These are phyloP conservation scores for Tholera decimalis DNA, from an alignment of 2,888 invertebrate species.

Conservation along the genomic window DNA sequence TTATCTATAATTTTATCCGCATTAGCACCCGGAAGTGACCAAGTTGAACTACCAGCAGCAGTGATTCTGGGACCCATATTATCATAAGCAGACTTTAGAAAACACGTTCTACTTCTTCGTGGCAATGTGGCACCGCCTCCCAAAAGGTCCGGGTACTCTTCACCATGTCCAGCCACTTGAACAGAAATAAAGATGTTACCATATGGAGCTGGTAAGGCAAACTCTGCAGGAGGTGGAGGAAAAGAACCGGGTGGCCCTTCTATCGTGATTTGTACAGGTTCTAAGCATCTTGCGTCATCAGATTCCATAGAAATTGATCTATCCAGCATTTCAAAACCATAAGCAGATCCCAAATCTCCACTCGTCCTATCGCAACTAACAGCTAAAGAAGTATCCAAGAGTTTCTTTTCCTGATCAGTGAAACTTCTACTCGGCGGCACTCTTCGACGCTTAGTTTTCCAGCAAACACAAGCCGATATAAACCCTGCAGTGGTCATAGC, in stretches of 20 bases:
- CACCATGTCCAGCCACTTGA: constrained; percentile 93
- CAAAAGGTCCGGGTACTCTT: constrained; percentile 95
- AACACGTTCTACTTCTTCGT: constrained; percentile 88
- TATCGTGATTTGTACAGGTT: constrained; percentile 92
- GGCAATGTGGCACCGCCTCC: constrained; percentile 89
- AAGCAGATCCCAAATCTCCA: constrained; percentile 91
- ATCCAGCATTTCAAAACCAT: constrained; percentile 90
- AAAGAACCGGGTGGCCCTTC: constrained; percentile 88
- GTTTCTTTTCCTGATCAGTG: constrained; percentile 97
- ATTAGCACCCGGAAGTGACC: constrained; percentile 94
- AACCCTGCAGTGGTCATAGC: constrained; percentile 93
- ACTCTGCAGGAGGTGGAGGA: constrained; percentile 88
- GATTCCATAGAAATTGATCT: constrained; percentile 88
- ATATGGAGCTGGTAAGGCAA: constrained; percentile 87
- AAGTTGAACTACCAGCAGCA: constrained; percentile 96
- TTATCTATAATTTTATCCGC: constrained; percentile 74
- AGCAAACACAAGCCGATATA: constrained; percentile 86
- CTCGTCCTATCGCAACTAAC: constrained; percentile 93
- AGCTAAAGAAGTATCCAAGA: constrained; percentile 94
- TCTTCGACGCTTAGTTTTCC: constrained; percentile 94
- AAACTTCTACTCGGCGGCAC: constrained; percentile 93
- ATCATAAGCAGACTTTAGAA: constrained; percentile 94
- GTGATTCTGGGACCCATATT: constrained; percentile 98
- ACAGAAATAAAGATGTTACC: constrained; percentile 97
- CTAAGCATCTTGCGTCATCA: constrained; percentile 87